Percentiles rank a stretch among this genome's conserved stretches.
Conservation (phyloP, 2,113 vertebrate species). For the Cinclus mexicanus region DNA sequence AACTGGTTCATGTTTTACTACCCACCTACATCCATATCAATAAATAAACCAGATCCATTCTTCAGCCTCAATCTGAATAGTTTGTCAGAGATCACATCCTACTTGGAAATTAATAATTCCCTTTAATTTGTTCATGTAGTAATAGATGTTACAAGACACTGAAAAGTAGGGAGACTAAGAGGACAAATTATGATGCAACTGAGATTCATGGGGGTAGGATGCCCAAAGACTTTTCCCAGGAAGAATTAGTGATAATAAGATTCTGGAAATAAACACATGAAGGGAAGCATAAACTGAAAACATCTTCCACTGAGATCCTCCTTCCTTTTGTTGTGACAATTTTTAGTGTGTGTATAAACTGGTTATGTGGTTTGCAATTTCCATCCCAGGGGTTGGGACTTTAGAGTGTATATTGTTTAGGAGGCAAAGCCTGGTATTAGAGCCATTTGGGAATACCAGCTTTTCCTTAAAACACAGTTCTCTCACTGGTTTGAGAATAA, state of each 20-base stretch:
- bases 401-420: background rate
- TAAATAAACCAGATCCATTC: background rate
- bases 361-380: background rate
- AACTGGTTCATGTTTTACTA: background rate
- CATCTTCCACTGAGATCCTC: background rate
- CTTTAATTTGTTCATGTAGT: background rate
- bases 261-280: background rate
- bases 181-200: accelerated
- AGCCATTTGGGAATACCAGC: accelerated
- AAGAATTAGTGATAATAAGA: background rate
- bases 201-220: background rate
- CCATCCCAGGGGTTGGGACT: background rate
- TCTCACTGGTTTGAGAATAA: background rate
- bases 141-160: background rate
- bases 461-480: background rate
- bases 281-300: background rate
- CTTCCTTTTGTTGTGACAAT: background rate
- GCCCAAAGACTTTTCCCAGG: background rate
- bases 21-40: background rate
- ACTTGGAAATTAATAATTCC: background rate
- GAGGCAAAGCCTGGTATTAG: background rate
- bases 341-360: background rate
- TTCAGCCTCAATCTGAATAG: background rate
- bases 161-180: background rate
- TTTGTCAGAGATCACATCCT: background rate